phyloP scores from a whole-genome alignment of 2,888 invertebrate genomes.

The Iphiclides podalirius region DNA sequence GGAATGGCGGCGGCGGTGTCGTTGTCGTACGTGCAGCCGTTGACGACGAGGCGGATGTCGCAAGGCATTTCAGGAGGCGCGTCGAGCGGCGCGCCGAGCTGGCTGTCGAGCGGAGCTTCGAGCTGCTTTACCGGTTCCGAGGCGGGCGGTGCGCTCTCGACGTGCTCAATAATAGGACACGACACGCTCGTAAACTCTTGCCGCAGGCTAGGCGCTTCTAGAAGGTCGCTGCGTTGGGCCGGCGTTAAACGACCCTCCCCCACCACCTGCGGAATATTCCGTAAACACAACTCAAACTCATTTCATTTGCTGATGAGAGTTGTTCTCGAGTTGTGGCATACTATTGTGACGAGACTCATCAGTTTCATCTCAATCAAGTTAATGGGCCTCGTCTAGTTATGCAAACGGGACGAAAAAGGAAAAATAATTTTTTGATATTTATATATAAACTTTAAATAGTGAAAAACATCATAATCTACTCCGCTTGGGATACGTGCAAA shows the following conservation, averaged over 20 bases:
- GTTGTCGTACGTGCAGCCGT: conserved; percentile 55
- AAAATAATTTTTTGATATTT: no score
- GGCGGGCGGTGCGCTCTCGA: conserved; percentile 40
- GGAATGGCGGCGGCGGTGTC: conserved; percentile 64
- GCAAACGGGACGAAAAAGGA: no score
- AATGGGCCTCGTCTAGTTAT: no score
- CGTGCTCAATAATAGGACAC: conserved; percentile 85
- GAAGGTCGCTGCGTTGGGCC: conserved; percentile 63
- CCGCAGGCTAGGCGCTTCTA: conserved; percentile 72
- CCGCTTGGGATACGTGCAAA: no score
- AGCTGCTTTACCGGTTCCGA: background rate
- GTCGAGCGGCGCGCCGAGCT: conserved; percentile 25
- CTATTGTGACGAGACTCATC: no score
- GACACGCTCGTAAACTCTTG: conserved; percentile 82
- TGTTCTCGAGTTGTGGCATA: no score
- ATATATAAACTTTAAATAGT: no score
- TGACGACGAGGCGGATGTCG: conserved; percentile 65
- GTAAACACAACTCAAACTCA: no score
- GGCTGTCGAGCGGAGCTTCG: conserved; percentile 29
- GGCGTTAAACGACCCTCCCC: conserved; percentile 79
- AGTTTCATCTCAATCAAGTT: no score
- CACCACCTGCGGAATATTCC: conserved; percentile 63
- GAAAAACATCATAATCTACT: no score
- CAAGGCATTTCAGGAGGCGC: conserved; percentile 33
- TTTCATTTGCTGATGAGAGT: no score